phyloP scores from a whole-genome alignment of 1,140 invertebrate genomes.

The Dreissena rostriformis region DNA sequence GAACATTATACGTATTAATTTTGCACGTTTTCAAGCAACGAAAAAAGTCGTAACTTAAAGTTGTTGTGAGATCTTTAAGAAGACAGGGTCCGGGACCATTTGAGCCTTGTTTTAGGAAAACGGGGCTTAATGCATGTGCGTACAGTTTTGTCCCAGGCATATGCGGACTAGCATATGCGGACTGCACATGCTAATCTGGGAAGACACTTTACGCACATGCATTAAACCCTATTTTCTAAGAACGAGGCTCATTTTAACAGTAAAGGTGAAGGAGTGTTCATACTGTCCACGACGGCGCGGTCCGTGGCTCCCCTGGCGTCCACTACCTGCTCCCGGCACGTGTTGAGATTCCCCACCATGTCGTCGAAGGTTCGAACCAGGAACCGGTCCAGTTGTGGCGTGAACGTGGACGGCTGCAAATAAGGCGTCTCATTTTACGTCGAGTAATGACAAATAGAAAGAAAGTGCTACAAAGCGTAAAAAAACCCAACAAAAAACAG shows the following conservation, averaged over 20 bases:
- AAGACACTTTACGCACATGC: too few species aligned
- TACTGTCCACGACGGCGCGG: constrained; percentile 12
- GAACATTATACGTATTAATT: background rate
- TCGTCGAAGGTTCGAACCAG: constrained; percentile 60
- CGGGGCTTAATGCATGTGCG: too few species aligned
- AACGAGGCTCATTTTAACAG: too few species aligned
- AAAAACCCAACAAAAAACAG: background rate
- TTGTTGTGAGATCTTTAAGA: background rate
- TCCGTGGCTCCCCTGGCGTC: constrained; percentile 56
- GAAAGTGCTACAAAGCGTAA: background rate
- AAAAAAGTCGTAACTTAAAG: too few species aligned
- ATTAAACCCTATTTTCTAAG: too few species aligned
- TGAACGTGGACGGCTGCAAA: constrained; percentile 53
- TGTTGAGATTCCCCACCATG: constrained; percentile 57
- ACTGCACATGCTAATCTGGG: too few species aligned
- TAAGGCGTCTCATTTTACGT: background rate
- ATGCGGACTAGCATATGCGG: too few species aligned
- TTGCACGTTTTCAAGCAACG: background rate
- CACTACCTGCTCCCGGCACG: constrained; percentile 56
- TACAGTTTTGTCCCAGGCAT: too few species aligned
- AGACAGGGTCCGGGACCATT: too few species aligned
- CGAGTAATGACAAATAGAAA: background rate
- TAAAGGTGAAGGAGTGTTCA: background rate
- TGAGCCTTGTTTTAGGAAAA: too few species aligned
- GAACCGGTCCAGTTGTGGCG: constrained; percentile 33